Base-by-base conservation (phyloP, 1,140 invertebrate species). In the Cherax quadricarinatus region DNA sequence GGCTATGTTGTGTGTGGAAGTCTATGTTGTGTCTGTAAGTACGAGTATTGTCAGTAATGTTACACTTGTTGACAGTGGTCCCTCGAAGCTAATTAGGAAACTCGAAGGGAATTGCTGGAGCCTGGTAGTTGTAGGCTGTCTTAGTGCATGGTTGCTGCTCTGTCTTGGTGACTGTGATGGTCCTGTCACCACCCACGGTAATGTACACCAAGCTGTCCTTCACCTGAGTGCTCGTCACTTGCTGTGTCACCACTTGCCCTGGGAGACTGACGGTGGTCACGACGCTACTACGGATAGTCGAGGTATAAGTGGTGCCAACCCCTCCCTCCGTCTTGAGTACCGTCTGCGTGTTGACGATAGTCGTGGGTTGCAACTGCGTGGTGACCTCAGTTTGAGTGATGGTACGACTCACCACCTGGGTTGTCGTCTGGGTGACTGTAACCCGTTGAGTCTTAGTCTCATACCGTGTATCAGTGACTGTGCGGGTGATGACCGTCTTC, bases 111-210 rank as follows among this genome's bases (percentile, higher is more conserved):
- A 91, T 41, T 49, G 90, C 66, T 6, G 90, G 90, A 21, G 84
- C 84, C 1, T 91, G 16, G 49, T 91, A 91, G 24, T 91, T 91
- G 84, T 91, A 91, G 3, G 57, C 78, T 12, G 85, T 87, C 12
- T 5, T 30, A 48, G n/a, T 24, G 62, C 90, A 91, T 12, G 79
- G 49, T 18, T 48, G 57, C 75, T 60, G 75, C 60, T 86, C 41
- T 7, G 90, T 91, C 62, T n/a, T 75, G n/a, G 90, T 91, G n/a
- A 86, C 78, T 2, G 49, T 62, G 84, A 79, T 81, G 84, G 90
- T 91, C 41, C 24, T 70, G 48, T 51, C 53, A 18, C 85, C 9
- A 18, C 51, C 21, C 24, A 24, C 18, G 21, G 84, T 91, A 16
- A 48, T 41, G 85, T 51, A 80, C 3, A 48, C 3, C 57, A 82